Percentiles rank a stretch among this genome's conserved stretches.
These are phyloP conservation scores for Equus przewalskii DNA, from an alignment of 2,113 vertebrate genomes.

Conservation along the genomic window DNA sequence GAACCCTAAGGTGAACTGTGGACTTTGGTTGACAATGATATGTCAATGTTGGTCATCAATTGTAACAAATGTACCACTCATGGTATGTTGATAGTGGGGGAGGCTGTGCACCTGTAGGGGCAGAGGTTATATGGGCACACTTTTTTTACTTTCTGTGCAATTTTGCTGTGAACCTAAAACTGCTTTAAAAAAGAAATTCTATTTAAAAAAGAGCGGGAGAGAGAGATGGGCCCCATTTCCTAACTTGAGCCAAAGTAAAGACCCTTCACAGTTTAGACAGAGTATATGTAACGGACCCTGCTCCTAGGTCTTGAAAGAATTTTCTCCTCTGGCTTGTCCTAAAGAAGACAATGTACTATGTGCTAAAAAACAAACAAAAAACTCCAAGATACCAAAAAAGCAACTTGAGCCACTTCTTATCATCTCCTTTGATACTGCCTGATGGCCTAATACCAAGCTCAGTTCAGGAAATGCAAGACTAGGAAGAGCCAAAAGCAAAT, in stretches of 20 bases:
- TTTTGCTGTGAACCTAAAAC: background rate
- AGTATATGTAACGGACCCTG: background rate
- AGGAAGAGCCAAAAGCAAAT: conserved; percentile 23
- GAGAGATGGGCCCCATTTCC: background rate
- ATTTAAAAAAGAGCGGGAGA: background rate
- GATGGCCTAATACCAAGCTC: conserved; percentile 37
- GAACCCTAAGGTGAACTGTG: background rate
- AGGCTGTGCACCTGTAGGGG: background rate
- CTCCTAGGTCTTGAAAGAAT: background rate
- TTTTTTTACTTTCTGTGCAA: background rate
- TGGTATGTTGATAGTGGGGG: background rate
- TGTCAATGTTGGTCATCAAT: background rate
- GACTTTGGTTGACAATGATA: background rate
- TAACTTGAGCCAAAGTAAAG: conserved; percentile 2
- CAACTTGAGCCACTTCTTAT: background rate
- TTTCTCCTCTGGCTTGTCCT: background rate
- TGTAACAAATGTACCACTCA: background rate
- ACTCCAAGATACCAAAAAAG: background rate
- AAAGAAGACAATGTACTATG: background rate
- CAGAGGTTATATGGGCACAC: background rate
- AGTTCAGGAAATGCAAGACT: conserved; percentile 1
- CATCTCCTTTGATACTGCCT: conserved; percentile 19
- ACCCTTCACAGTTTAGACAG: background rate
- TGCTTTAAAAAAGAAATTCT: background rate
- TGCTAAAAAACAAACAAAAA: background rate